A percentile compares a stretch with the other conserved stretches of the same genome.
Evolutionary conservation across 23 tunicate species (phyloP).

Genomic region (Oikopleura dioica): DNA sequence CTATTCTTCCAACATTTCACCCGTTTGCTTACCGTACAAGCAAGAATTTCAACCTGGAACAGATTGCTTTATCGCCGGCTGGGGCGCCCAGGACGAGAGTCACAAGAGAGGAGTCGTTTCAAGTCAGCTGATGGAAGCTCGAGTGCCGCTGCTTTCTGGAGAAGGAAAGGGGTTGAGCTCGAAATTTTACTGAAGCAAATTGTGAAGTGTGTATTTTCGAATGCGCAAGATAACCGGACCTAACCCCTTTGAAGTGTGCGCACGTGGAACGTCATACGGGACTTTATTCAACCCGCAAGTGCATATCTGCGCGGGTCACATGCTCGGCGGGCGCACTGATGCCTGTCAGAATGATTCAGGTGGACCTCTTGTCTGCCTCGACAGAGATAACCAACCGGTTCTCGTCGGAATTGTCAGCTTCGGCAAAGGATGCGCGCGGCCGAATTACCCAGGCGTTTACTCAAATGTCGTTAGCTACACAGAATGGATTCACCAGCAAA

Average conservation of each 20-base stretch:
- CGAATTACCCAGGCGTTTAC: neutral
- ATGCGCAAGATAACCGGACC: too few relatives aligned
- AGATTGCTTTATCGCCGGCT: neutral
- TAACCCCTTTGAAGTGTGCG: too few relatives aligned
- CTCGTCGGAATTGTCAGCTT: neutral
- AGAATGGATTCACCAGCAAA: neutral
- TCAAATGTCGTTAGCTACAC: neutral
- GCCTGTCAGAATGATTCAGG: neutral
- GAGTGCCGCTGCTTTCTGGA: neutral
- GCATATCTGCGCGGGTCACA: neutral
- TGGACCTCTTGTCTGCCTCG: neutral
- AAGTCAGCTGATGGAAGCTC: neutral
- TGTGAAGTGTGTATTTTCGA: too few relatives aligned
- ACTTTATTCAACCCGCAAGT: neutral
- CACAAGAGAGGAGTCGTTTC: neutral
- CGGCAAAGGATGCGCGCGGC: neutral
- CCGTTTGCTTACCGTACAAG: neutral
- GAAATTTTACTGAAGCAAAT: too few relatives aligned
- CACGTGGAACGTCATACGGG: neutral
- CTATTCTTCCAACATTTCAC: neutral
- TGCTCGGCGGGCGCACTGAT: neutral
- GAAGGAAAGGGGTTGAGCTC: too few relatives aligned
- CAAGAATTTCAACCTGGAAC: neutral
- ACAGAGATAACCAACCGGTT: neutral
- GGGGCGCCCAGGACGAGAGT: neutral